A percentile compares a stretch with the other conserved stretches of the same genome.
These are phyloP conservation scores for Apis cerana DNA, from an alignment of 1,140 invertebrate species.

Conservation along the genomic window DNA sequence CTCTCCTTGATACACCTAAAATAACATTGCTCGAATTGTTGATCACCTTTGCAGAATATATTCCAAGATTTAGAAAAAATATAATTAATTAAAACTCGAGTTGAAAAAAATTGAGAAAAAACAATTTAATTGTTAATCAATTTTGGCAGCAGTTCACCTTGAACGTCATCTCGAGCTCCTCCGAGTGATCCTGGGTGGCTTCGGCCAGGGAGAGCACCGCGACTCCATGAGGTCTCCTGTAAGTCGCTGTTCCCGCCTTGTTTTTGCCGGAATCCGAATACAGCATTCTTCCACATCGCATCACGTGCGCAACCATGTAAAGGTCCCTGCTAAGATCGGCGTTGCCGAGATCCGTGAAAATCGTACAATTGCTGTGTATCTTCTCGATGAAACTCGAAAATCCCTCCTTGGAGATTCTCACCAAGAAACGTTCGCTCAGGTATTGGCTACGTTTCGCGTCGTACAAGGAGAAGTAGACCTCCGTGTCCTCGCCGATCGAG, in stretches of 20 bases:
- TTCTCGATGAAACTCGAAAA: constrained; percentile 95
- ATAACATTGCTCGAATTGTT: constrained; percentile 6
- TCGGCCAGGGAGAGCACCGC: constrained; percentile 88
- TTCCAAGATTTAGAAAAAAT: background rate
- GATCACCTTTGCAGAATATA: no score
- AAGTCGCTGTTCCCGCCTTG: constrained; percentile 82
- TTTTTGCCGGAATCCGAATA: constrained; percentile 90
- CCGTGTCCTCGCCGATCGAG: constrained; percentile 92
- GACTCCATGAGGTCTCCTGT: constrained; percentile 91
- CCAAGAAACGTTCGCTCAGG: constrained; percentile 93
- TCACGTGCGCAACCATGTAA: constrained; percentile 93
- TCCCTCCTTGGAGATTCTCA: constrained; percentile 93
- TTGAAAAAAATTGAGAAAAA: no score
- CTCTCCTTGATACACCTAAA: constrained; percentile 90
- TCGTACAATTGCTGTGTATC: constrained; percentile 92
- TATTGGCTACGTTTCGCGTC: constrained; percentile 88
- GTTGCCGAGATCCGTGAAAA: constrained; percentile 93
- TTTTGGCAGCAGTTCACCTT: constrained; percentile 77
- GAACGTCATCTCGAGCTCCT: constrained; percentile 86
- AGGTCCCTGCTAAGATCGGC: constrained; percentile 91
- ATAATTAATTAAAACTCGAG: no score
- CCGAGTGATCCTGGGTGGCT: constrained; percentile 83
- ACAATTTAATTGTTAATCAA: background rate
- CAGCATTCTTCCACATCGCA: constrained; percentile 93
- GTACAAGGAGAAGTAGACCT: constrained; percentile 93